phyloP scores from a whole-genome alignment of 2,797 vertebrate species.

The Leptatherina wallacei region DNA sequence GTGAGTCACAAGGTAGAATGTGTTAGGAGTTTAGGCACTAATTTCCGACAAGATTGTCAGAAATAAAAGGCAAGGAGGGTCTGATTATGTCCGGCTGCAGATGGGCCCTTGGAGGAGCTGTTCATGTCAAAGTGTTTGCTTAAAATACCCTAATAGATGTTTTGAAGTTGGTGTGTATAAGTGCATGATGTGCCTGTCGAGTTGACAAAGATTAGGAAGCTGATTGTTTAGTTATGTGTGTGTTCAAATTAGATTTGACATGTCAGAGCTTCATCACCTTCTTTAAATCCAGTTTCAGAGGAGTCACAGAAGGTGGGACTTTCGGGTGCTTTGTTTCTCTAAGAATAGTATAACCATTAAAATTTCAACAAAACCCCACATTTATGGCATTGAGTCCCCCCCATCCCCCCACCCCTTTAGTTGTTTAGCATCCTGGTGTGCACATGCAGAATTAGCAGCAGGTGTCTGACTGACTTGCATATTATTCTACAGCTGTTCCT shows the following conservation, averaged over 20 bases:
- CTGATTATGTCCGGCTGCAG: background rate
- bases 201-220: background rate
- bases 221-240: background rate
- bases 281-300: background rate
- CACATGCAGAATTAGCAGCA: constrained; percentile 61
- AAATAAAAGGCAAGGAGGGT: background rate
- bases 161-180: background rate
- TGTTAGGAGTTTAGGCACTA: background rate
- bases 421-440: constrained; percentile 11
- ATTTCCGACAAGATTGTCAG: background rate
- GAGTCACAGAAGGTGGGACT: background rate
- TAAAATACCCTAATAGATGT: background rate
- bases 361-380: background rate
- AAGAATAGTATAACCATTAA: background rate
- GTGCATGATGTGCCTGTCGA: background rate
- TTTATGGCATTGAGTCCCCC: background rate
- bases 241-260: background rate
- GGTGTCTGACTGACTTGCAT: constrained; percentile 64
- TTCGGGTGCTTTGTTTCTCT: background rate
- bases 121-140: background rate
- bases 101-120: background rate
- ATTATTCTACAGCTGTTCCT: constrained; percentile 49
- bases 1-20: background rate
- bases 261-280: background rate
- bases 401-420: background rate